Base-by-base conservation (phyloP, 2,888 invertebrate genomes). In the Meiosimyza platycephala region DNA sequence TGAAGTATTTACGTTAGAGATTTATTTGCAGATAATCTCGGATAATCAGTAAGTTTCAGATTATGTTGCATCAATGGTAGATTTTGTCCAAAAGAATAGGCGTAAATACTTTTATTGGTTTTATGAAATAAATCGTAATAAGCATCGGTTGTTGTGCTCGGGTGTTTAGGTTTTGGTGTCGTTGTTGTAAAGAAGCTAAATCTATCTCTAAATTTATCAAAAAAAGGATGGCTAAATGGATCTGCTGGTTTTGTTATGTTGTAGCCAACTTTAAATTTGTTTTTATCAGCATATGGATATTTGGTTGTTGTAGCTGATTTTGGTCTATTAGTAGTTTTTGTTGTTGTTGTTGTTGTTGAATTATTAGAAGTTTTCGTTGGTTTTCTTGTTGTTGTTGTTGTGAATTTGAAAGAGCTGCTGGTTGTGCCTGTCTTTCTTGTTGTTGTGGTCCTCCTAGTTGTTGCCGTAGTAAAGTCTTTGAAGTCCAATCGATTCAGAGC, bases 221-320 rank as follows among this genome's bases (percentile, higher is more conserved):
- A 78, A 60, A 78, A 78, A 9, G 77, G 76, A 69, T 78, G 76
- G 65, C 70, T 74, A 55, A 78, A 76, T 18, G 78, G 76, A 74
- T 78, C 72, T 15, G 62, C 72, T 15, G 62, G 48, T 66, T 54
- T 66, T 54, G 52, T 66, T 33, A n/a, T n/a, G 66, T 22, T 33
- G 11, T 57, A 57, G 40, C 47, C 48, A 16, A 7, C 28, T 52
- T 52, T 52, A 54, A 15, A 40, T 33, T 66, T 66, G 33, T 66
- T n/a, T 11, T 54, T 66, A 28, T 33, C 6, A 15, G 11, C 64
- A 65, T 65, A 57, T 57, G 51, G 47, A n/a, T 63, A 11, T 48
- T 40, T 60, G 22, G 47, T 65, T 52, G 48, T 60, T 40, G 65
- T 67, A 55, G 72, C 73, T n/a, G 72, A 72, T 47, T 68, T 72